phyloP scores from a whole-genome alignment of 2,113 vertebrate genomes.

The Sus scrofa region T2T-Sscrofa CM000817.6:160061001-160061500 shows the following conservation, averaged over 20 bases:
- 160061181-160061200: neutral
- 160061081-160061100: neutral
- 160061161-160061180: neutral
- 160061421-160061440: neutral
- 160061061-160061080: too few species aligned
- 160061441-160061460: neutral
- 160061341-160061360: neutral
- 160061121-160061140: neutral
- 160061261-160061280: neutral
- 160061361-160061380: neutral
- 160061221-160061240: neutral
- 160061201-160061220: neutral
- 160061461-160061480: neutral
- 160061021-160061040: too few species aligned
- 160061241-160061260: neutral
- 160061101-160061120: neutral
- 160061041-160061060: too few species aligned
- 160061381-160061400: neutral
- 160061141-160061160: neutral
- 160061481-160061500: conserved; percentile 4
- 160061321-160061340: neutral
- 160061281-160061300: neutral
- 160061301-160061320: neutral
- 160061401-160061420: neutral
- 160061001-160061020: too few species aligned